Conservation (phyloP, 1,140 invertebrate genomes). For the Eueides isabella region DNA sequence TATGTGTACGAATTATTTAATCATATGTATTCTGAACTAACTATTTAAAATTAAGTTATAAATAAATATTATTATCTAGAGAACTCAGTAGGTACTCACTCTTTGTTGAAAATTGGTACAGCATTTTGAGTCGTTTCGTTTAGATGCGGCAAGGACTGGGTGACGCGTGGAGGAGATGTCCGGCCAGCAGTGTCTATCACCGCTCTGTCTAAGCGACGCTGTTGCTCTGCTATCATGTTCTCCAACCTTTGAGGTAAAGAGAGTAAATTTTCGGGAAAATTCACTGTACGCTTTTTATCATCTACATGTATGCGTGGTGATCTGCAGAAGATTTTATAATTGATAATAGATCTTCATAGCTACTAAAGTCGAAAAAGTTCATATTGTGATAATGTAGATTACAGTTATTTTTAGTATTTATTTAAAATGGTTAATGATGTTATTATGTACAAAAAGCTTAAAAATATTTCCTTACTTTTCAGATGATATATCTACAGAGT, state of each 20-base stretch:
- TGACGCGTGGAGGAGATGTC: slow-evolving; percentile 43
- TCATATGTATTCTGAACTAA: no score
- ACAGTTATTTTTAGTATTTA: no score
- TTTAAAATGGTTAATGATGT: background rate
- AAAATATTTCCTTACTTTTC: slow-evolving; percentile 41
- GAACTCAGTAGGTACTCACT: slow-evolving; percentile 33
- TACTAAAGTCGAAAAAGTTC: background rate
- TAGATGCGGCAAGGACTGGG: slow-evolving; percentile 59
- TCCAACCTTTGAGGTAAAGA: slow-evolving; percentile 61
- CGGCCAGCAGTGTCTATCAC: slow-evolving; percentile 57
- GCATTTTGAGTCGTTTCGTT: slow-evolving; percentile 34
- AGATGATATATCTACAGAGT: slow-evolving; percentile 45
- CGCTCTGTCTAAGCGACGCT: slow-evolving; percentile 52
- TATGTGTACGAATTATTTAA: no score
- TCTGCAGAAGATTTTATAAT: slow-evolving; percentile 31
- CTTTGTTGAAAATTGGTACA: slow-evolving; percentile 26
- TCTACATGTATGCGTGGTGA: slow-evolving; percentile 43
- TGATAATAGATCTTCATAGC: background rate
- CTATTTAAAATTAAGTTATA: no score
- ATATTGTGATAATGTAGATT: no score
- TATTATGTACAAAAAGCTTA: background rate
- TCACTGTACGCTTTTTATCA: slow-evolving; percentile 63
- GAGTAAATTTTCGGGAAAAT: slow-evolving; percentile 61
- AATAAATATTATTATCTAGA: background rate
- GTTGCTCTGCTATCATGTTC: slow-evolving; percentile 66